A percentile compares a stretch with the other conserved stretches of the same genome.
Conservation (phyloP, 1,140 invertebrate genomes). For the Amphibalanus amphitrite region DNA sequence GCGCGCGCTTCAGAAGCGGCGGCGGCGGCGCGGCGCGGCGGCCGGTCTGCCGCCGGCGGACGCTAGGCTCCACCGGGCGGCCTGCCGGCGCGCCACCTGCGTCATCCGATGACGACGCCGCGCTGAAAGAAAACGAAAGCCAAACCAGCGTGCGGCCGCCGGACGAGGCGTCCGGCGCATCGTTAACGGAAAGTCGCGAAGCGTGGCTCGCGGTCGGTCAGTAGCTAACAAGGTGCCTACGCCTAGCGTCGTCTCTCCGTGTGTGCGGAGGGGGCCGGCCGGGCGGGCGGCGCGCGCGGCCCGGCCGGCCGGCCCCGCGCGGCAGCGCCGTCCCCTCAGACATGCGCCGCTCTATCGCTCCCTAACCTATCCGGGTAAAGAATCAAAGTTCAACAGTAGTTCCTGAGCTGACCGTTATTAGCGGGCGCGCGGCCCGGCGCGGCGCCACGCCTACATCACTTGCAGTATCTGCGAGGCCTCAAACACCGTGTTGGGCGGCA, state of each 20-base stretch:
- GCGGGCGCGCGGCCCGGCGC: too few relatives aligned
- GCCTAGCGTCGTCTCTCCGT: not conserved
- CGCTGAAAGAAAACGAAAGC: too few relatives aligned
- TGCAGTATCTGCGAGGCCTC: conserved; percentile 71
- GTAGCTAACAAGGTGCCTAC: not conserved
- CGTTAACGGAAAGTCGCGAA: not conserved
- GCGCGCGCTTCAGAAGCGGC: not conserved
- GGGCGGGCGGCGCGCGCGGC: too few relatives aligned
- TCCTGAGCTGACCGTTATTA: not conserved
- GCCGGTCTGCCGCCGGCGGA: not conserved
- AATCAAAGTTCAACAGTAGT: not conserved
- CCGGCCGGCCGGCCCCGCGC: too few relatives aligned
- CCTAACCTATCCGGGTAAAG: not conserved
- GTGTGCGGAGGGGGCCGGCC: too few relatives aligned
- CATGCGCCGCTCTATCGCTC: not conserved
- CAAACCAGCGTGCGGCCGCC: not conserved
- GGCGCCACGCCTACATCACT: conserved; percentile 34
- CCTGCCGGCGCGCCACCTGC: too few relatives aligned
- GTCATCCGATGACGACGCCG: too few relatives aligned
- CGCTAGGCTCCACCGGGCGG: not conserved
- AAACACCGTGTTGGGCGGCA: conserved; percentile 69
- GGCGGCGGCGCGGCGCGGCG: too few relatives aligned
- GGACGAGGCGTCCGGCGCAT: not conserved
- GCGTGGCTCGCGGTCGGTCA: not conserved
- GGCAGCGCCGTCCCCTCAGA: too few relatives aligned